Base-by-base conservation (phyloP, 1,140 invertebrate species). In the Batillaria attramentaria region DNA sequence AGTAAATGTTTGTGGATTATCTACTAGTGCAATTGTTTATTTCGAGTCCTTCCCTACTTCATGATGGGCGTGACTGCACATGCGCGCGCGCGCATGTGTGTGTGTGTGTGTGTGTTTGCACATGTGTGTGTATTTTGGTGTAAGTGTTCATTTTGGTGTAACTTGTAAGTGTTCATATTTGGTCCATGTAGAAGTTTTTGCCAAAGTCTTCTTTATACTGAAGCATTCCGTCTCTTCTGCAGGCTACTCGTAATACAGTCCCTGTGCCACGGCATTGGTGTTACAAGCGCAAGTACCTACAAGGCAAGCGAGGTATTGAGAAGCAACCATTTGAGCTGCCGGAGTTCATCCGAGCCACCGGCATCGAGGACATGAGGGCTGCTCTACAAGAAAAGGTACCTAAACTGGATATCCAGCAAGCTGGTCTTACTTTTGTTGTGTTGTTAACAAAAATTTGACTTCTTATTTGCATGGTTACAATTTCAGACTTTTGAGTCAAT, bases 321-420 rank as follows among this genome's bases (percentile, higher is more conserved):
- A 99, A 99, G 86, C 96, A 98, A 2, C 98, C 99, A 0, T 99
- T 99, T 91, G 96, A 99, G 89, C 91, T 99, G 62, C 99, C 99
- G 0, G 98, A 99, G 85, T 99, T 99, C 86, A 99, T 99, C 43
- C 98, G 99, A 90, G 95, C 97, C 85, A 99, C 99, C 1, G 99
- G 99, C 16, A 99, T 99, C 80, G 99, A 99, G 94, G 98, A 99
- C 91, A 99, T 99, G 99, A 92, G 99, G 62, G 97, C 98, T 39
- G 98, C 98, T 13, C 92, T 99, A n/a, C 97, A 98, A 89, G 98
- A 99, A 88, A 98, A 99, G 86, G 90, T 91, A n/a, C n/a, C n/a
- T n/a, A n/a, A n/a, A n/a, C n/a, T n/a, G n/a, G n/a, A n/a, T n/a
- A n/a, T n/a, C n/a, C n/a, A n/a, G n/a, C n/a, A n/a, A n/a, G n/a